Percentiles rank a stretch among this genome's conserved stretches.
These are phyloP conservation scores for Ailurus styani DNA, from an alignment of 2,113 vertebrate species.

Conservation along the genomic window DNA sequence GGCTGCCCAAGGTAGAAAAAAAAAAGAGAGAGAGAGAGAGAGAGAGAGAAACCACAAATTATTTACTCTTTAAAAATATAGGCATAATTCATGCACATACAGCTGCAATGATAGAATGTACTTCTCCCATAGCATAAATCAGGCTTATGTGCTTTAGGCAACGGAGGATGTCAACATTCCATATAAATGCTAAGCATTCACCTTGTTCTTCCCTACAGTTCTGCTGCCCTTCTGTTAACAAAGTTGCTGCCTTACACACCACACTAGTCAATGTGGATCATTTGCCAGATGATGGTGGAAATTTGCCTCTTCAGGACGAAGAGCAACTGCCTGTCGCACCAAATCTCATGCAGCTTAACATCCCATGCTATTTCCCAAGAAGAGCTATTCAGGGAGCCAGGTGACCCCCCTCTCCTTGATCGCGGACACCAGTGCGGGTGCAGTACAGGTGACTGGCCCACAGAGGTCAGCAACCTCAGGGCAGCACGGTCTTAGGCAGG, in stretches of 20 bases:
- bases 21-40: not conserved
- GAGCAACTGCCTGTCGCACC: not conserved
- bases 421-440: fast-evolving
- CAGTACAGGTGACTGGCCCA: fast-evolving
- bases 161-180: not conserved
- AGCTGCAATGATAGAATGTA: not conserved
- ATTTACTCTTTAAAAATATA: not conserved
- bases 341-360: not conserved
- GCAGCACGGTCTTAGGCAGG: not conserved
- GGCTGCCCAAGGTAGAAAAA: not conserved
- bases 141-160: not conserved
- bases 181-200: not conserved
- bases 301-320: not conserved
- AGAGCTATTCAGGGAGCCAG: not conserved
- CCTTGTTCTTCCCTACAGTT: not conserved
- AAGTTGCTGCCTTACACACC: not conserved
- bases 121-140: not conserved
- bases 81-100: not conserved
- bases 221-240: not conserved
- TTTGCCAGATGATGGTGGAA: no score
- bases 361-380: no score
- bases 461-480: not conserved
- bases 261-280: no score
- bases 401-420: not conserved
- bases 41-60: not conserved